Percentiles rank a stretch among this genome's conserved stretches.
Evolutionary conservation across 2,888 invertebrate genomes (phyloP).

Genomic region (Copidosoma aretas): DNA sequence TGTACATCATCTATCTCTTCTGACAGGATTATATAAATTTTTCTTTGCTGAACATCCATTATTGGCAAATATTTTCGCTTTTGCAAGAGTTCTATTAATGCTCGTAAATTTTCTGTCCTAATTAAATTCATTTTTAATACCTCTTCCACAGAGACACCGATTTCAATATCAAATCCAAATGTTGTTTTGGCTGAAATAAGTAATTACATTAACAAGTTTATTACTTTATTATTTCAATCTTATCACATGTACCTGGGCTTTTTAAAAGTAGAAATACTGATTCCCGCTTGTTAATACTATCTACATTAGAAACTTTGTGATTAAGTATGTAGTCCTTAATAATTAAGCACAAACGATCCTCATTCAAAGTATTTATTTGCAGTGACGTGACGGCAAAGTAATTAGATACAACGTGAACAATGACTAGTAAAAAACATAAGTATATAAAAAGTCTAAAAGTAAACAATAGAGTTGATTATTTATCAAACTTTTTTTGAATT

Average conservation of each 20-base stretch:
- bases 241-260: constrained; percentile 55
- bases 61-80: constrained; percentile 67
- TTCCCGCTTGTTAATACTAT: constrained; percentile 75
- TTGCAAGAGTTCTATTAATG: constrained; percentile 63
- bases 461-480: neutral
- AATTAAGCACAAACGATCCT: constrained; percentile 75
- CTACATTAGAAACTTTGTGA: constrained; percentile 70
- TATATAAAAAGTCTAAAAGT: constrained; percentile 72
- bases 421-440: constrained; percentile 77
- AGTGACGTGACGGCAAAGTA: constrained; percentile 85
- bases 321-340: constrained; percentile 73
- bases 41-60: constrained; percentile 62
- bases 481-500: constrained; percentile 10
- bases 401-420: constrained; percentile 85
- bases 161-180: constrained; percentile 70
- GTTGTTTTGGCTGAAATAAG: constrained; percentile 65
- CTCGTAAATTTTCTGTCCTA: constrained; percentile 57
- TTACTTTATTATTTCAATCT: neutral
- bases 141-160: constrained; percentile 67
- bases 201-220: neutral
- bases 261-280: constrained; percentile 69
- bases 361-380: constrained; percentile 81
- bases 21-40: constrained; percentile 68
- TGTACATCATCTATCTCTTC: constrained; percentile 65
- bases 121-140: constrained; percentile 51